These are phyloP conservation scores for Scatophagus argus DNA, from an alignment of 2,113 vertebrate species.

Conservation along the genomic window DNA sequence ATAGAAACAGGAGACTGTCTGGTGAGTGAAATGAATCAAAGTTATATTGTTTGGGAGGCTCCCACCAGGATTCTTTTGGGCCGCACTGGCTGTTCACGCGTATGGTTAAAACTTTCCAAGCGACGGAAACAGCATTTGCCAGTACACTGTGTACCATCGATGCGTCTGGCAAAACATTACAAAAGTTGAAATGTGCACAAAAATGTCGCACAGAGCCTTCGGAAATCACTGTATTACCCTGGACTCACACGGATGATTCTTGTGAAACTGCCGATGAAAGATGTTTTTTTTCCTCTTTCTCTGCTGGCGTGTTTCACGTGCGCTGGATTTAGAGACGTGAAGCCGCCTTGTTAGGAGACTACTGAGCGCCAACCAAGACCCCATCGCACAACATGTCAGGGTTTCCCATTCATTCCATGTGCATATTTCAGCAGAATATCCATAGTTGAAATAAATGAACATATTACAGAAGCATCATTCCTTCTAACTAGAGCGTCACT, in stretches of 20 bases:
- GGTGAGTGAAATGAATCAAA: slow-evolving; percentile 60
- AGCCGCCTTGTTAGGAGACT: slow-evolving; percentile 72
- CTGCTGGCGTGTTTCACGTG: slow-evolving; percentile 36
- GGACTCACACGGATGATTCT: neutral
- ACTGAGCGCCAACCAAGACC: slow-evolving; percentile 17
- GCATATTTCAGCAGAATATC: neutral
- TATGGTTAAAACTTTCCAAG: slow-evolving; percentile 61
- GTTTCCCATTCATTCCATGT: slow-evolving; percentile 66
- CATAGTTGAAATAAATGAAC: neutral
- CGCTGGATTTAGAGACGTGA: slow-evolving; percentile 75
- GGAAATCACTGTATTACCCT: neutral
- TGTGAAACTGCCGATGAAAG: slow-evolving; percentile 24
- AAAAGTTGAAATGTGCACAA: slow-evolving; percentile 52
- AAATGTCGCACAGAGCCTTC: neutral
- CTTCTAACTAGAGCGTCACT: neutral
- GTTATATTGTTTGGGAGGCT: slow-evolving; percentile 41
- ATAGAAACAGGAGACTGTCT: slow-evolving; percentile 44
- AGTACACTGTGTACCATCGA: slow-evolving; percentile 47
- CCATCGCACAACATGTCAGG: slow-evolving; percentile 70
- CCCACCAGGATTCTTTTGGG: slow-evolving; percentile 5
- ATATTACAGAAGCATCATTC: neutral
- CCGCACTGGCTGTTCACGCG: slow-evolving; percentile 12
- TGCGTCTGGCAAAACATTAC: neutral
- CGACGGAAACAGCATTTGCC: slow-evolving; percentile 15
- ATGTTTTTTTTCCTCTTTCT: neutral